These are phyloP conservation scores for Imbricaverruca yamaguchii DNA, from an alignment of 2,888 invertebrate species.

Conservation along the genomic window DNA sequence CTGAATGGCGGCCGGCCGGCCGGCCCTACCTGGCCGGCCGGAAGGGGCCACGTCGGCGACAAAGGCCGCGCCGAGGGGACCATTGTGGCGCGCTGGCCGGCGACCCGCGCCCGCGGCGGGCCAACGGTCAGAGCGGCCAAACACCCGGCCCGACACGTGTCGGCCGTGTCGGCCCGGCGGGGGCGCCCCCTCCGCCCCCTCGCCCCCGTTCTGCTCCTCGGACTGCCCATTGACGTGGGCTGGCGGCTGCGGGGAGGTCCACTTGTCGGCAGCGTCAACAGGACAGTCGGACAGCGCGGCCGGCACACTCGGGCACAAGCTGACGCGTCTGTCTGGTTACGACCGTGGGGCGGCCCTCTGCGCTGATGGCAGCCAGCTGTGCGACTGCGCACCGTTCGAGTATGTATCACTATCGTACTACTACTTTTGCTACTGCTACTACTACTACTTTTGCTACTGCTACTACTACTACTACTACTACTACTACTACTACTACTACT, in stretches of 20 bases:
- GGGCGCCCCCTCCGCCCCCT: neutral
- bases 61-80: neutral
- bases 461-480: no score
- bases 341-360: no score
- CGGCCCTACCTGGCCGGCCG: neutral
- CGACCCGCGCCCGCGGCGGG: neutral
- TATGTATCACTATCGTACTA: no score
- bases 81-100: neutral
- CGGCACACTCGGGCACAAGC: no score
- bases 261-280: neutral
- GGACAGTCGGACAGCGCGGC: no score
- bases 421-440: no score
- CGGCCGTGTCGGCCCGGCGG: neutral
- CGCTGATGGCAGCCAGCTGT: no score
- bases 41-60: neutral
- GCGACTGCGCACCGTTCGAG: no score
- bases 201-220: neutral
- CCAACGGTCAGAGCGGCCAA: neutral
- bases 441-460: no score
- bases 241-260: neutral
- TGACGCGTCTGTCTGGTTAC: no score
- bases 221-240: neutral
- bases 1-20: neutral
- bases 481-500: no score
- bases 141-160: neutral